phyloP scores from a whole-genome alignment of 2,888 invertebrate genomes.

The Lapara coniferarum region DNA sequence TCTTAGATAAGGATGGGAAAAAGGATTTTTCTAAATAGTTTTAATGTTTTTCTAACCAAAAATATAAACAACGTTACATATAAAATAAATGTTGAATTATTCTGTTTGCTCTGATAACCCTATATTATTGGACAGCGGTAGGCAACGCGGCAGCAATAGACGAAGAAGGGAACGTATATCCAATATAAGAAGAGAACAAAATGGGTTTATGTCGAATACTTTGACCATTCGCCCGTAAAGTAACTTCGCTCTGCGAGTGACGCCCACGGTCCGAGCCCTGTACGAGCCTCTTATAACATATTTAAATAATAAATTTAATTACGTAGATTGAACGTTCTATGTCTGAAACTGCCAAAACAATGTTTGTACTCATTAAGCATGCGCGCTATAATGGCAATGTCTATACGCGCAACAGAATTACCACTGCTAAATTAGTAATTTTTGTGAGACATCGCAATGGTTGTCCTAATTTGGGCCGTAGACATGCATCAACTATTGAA shows the following conservation, averaged over 20 bases:
- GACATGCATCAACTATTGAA: slow-evolving; percentile 73
- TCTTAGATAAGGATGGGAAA: too few species aligned
- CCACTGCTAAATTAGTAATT: slow-evolving; percentile 51
- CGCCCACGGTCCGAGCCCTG: slow-evolving; percentile 49
- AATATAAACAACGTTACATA: too few species aligned
- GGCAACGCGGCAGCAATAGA: slow-evolving; percentile 55
- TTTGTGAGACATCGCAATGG: slow-evolving; percentile 46
- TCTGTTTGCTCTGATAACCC: slow-evolving; percentile 55
- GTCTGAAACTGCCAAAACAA: slow-evolving; percentile 10
- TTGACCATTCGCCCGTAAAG: slow-evolving; percentile 82
- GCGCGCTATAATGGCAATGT: slow-evolving; percentile 9
- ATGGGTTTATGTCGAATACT: slow-evolving; percentile 84
- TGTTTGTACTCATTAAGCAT: slow-evolving; percentile 9
- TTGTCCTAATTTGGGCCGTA: slow-evolving; percentile 64
- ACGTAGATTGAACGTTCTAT: slow-evolving; percentile 27
- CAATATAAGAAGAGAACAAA: slow-evolving; percentile 84
- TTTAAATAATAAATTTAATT: slow-evolving; percentile 38
- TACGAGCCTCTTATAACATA: slow-evolving; percentile 34
- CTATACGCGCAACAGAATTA: slow-evolving; percentile 34
- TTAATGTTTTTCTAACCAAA: too few species aligned
- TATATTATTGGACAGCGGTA: slow-evolving; percentile 68
- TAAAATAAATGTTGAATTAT: not conserved
- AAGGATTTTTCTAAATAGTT: too few species aligned
- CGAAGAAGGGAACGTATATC: slow-evolving; percentile 79
- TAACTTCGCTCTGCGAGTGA: slow-evolving; percentile 76